Base-by-base conservation (phyloP, 2,888 invertebrate species). In the Colletes collaris region DNA sequence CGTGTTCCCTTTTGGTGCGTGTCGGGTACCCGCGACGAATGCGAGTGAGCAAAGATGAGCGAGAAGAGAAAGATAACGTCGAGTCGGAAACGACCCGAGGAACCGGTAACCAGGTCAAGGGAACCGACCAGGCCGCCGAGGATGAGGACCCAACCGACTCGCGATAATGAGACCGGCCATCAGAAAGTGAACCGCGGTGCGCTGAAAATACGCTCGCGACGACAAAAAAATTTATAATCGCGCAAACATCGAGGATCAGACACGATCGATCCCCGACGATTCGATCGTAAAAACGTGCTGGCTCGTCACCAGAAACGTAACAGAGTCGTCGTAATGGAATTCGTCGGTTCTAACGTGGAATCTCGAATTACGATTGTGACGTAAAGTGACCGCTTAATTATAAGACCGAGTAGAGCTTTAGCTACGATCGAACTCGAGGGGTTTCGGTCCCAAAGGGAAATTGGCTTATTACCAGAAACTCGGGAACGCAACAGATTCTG, bases 41-140 rank as follows among this genome's bases (percentile, higher is more conserved):
- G 86, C 78, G 70, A 81, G 35, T 50, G 62, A 49, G 13, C 66
- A 40, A 78, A 35, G 63, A 91, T 91, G 91, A 87, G 88, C 80
- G 91, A 91, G 46, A 87, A 75, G 74, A 85, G 83, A 64, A 86
- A 82, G 78, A 52, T 65, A 44, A 70, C 71, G 53, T 60, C 84
- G 13, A 84, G 80, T 53, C 86, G 87, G 65, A 89, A 85, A 59
- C 80, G 82, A 60, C 68, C 56, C 37, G 88, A 86, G 16, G 86
- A 86, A 16, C 65, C 79, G 68, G 56, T 67, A 40, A 64, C 19
- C 73, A 82, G 79, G 81, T 66, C 81, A 50, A 81, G 63, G 76
- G 82, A 88, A 68, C 84, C 87, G 63, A 79, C 82, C 79, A 85
- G 88, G 67, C 85, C 86, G 62, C 84, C 90, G 27, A 82, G 86